Base-by-base conservation (phyloP, 2,797 vertebrate genomes). In the Bovichtus variegatus region DNA sequence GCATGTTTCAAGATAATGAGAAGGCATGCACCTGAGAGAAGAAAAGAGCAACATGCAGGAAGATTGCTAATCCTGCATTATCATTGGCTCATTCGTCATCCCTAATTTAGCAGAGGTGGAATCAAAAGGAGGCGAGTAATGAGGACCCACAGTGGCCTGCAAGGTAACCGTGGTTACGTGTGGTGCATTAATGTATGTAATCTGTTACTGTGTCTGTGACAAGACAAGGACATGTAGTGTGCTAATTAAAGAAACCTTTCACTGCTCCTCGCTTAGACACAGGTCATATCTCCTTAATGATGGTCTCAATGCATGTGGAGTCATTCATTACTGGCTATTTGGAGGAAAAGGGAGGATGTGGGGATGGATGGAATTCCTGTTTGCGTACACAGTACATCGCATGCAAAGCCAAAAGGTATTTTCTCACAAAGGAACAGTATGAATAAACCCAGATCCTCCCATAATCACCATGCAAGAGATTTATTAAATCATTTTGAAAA, bases 221-320 rank as follows among this genome's bases (percentile, higher is more conserved):
- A 86, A 89, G 90, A 92, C 90, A 89, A 94, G 88, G 94, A 93
- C 91, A 76, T 74, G 86, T 78, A 84, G 78, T 71, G 86, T 81
- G 89, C 91, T 95, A 95, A 96, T 96, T 95, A 95, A 94, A 93
- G 87, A 91, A 92, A 87, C 88, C 94, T 93, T 93, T 87, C 83
- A 61, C 80, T 71, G 85, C 77, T 90, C 83, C 81, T 91, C 83
- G 68, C 86, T 86, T 43, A 87, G 88, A 93, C 92, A 91, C 90
- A 88, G 93, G 91, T 92, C 92, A 93, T 91, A 85, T 93, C 91
- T 93, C 93, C 92, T 95, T 94, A 95, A 86, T 78, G 83, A 85
- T 72, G 80, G 47, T 49, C 81, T 88, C 82, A 68, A 72, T 81
- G 70, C 90, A 83, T 23, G 64, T 84, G 66, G 74, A 86, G 78